Base-by-base conservation (phyloP, 2,797 vertebrate genomes). In the Sphaeramia orbicularis region DNA sequence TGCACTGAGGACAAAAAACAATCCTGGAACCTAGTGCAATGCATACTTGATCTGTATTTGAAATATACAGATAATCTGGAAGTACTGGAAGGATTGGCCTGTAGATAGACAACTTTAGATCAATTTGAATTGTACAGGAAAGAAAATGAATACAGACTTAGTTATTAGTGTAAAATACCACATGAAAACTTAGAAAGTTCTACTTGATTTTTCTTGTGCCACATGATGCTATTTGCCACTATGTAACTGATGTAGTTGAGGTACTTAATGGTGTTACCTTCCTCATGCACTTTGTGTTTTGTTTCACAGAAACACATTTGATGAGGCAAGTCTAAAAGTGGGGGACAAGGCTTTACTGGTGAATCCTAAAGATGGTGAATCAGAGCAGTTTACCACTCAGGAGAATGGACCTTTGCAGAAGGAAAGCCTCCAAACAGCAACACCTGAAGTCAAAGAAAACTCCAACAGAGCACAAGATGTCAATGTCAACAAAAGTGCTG, bases 341-440 rank as follows among this genome's bases (percentile, higher is more conserved):
- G 56, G 62, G 6, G 47, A 48, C 6, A 62, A 66, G 19, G 44
- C 8, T 13, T 38, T 37, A 21, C 62, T 53, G 43, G 24, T 48
- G 55, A 72, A 57, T 56, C 49, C 76, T 21, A 76, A 76, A 35
- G 70, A 57, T 1, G 56, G 45, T 15, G 73, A 73, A 37, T 35
- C 35, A 1, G 61, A 80, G 49, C 35, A 45, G 44, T 68, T 8
- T 7, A 76, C 70, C 58, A 56, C 57, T 80, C 90, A 76, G 79
- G 89, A 90, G 81, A 90, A 88, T 21, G 88, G 88, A 59, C 74
- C 67, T 12, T 38, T 60, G 60, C 67, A 71, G 47, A 78, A 56
- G 32, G 78, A 74, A 44, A 52, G 15, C 48, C 1, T 19, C n/a
- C 69, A 66, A 27, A 58, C 61, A 2, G 50, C 19, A 1, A 12